Base-by-base conservation (phyloP, 2,113 vertebrate genomes). In the Peromyscus leucopus region DNA sequence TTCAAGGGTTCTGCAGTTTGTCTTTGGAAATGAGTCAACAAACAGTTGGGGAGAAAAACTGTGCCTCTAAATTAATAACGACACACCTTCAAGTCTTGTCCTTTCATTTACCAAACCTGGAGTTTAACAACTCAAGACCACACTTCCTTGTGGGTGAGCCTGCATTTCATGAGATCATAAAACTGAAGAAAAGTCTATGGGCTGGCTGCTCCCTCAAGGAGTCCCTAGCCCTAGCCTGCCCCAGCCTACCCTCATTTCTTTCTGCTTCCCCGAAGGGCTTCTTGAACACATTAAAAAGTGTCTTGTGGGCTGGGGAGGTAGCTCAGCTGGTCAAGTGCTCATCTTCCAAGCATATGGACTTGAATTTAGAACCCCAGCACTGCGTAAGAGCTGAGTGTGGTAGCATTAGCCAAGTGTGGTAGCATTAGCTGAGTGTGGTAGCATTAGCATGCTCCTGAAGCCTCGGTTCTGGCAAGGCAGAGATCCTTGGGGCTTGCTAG, bases 11-110 rank as follows among this genome's bases (percentile, higher is more conserved):
- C 90, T 93, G 74, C 67, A 85, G 71, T 71, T 83, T 93, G 84
- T 90, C 92, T 94, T 95, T 89, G 92, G 76, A 97, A 91, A 97
- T 96, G 96, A 97, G 90, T 96, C 95, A 95, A 67, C 42, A 61
- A 85, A 51, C 84, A 97, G 75, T 86, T 74, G 57, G 15, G 76
- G 94, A 67, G 69, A 12, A 39, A 12, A 72, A 85, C 39, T 26
- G 22, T 21, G 10, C 57, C 87, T 84, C 71, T 85, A 61, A 85
- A 91, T 95, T 74, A 86, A 88, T 91, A 85, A 94, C 48, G 92
- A 16, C 42, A 28, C 82, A 86, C 82, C 67, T 92, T 89, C 55
- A 75, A 93, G 83, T 22, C 86, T 65, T 87, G 91, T 87, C 94
- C 42, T 96, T 95, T 93, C 72, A 16, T 89, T 96, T 67, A 91